Percentiles rank a stretch among this genome's conserved stretches.
Conservation (phyloP, 2,888 invertebrate species). For the Rutpela maculata region DNA sequence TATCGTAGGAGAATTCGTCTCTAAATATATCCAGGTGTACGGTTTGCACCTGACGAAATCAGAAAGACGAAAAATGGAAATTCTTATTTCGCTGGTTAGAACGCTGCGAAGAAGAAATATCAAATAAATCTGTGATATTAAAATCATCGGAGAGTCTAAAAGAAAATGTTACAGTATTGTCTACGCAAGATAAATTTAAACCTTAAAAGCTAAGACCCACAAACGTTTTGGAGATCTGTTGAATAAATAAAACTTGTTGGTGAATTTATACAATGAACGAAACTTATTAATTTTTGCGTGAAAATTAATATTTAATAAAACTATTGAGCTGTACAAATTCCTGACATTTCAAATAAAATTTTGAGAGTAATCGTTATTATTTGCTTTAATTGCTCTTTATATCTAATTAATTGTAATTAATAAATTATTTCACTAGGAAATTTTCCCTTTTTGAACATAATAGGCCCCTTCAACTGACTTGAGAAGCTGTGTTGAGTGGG, state of each 20-base stretch:
- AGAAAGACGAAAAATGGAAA: constrained; percentile 7
- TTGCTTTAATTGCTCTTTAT: too few relatives aligned
- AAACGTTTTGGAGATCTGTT: background rate
- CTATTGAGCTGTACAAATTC: too few relatives aligned
- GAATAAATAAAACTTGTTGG: background rate
- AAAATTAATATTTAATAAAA: background rate
- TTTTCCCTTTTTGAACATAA: too few relatives aligned
- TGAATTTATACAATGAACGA: background rate
- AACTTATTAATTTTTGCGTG: background rate
- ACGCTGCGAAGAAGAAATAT: constrained; percentile 3
- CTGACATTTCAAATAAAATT: too few relatives aligned
- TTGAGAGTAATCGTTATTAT: too few relatives aligned
- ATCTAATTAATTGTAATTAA: too few relatives aligned
- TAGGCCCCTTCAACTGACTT: too few relatives aligned
- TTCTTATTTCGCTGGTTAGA: background rate
- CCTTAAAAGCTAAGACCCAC: background rate
- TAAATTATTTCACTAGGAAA: too few relatives aligned
- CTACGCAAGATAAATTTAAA: background rate
- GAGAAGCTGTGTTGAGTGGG: too few relatives aligned
- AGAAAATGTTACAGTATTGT: background rate
- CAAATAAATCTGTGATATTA: background rate
- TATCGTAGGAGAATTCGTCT: background rate
- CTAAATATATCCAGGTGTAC: background rate
- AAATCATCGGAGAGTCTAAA: background rate
- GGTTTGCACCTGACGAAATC: constrained; percentile 3